Evolutionary conservation across 2,113 vertebrate species (phyloP).

Genomic region (Dicerorhinus sumatrensis): DNA sequence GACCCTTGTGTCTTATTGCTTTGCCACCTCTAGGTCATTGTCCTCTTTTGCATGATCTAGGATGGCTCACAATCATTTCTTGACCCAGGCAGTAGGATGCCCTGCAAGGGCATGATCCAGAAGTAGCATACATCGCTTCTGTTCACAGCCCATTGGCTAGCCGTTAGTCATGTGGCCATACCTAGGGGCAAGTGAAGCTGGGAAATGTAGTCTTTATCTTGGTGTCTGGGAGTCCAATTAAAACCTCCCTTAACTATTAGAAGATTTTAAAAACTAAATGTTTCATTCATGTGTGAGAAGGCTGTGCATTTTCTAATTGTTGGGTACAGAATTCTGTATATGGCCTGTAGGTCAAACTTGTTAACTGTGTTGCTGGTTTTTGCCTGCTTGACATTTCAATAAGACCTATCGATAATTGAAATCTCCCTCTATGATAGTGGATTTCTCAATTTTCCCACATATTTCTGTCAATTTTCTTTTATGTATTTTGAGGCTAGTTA

Average conservation of each 20-base stretch:
- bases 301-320: background rate
- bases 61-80: background rate
- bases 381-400: background rate
- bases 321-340: background rate
- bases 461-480: background rate
- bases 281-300: background rate
- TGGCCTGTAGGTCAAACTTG: background rate
- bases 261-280: background rate
- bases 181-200: background rate
- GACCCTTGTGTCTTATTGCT: background rate
- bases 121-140: accelerated
- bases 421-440: background rate
- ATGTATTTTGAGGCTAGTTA: background rate
- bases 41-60: background rate
- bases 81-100: background rate
- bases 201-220: background rate
- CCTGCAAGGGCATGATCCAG: background rate
- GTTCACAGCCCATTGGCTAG: background rate
- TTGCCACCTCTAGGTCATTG: background rate
- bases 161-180: background rate
- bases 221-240: background rate
- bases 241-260: background rate
- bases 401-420: background rate
- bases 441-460: background rate
- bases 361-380: background rate